Evolutionary conservation across 2,113 vertebrate species (phyloP).

Genomic region (Dunckerocampus dactyliophorus): DNA sequence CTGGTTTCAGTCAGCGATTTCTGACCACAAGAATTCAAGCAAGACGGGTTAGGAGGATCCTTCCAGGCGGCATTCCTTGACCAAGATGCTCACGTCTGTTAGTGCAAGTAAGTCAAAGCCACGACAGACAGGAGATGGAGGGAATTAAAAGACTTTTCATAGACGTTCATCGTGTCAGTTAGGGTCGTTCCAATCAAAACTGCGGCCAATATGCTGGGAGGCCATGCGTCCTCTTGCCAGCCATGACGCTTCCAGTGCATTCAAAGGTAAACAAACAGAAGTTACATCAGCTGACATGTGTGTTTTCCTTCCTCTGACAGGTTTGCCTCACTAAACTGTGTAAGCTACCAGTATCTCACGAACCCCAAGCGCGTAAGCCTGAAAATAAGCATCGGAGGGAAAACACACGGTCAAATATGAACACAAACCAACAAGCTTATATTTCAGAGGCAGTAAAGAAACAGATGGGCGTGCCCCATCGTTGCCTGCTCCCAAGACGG

Average conservation of each 20-base stretch:
- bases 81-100: slow-evolving; percentile 16
- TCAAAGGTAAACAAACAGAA: slow-evolving; percentile 37
- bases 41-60: slow-evolving; percentile 15
- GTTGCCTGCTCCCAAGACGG: slow-evolving; percentile 17
- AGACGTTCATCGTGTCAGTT: slow-evolving; percentile 28
- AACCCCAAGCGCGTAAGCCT: no score
- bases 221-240: slow-evolving; percentile 43
- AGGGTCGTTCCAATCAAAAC: neutral
- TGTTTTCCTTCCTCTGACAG: slow-evolving; percentile 52
- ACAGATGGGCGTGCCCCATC: slow-evolving; percentile 16
- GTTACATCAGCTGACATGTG: slow-evolving; percentile 47
- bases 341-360: no score
- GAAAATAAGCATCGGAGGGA: slow-evolving; percentile 40
- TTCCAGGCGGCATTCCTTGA: slow-evolving; percentile 11
- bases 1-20: neutral
- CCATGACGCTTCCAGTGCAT: slow-evolving; percentile 41
- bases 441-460: slow-evolving; percentile 53
- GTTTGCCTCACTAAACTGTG: neutral
- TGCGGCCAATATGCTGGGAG: slow-evolving; percentile 1
- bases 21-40: neutral
- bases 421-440: slow-evolving; percentile 56
- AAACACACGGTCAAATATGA: slow-evolving; percentile 71
- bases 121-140: neutral
- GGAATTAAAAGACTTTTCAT: slow-evolving; percentile 25
- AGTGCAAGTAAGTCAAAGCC: slow-evolving; percentile 24